Conservation (phyloP, 2,797 vertebrate genomes). For the Poeciliopsis gracilis region DNA sequence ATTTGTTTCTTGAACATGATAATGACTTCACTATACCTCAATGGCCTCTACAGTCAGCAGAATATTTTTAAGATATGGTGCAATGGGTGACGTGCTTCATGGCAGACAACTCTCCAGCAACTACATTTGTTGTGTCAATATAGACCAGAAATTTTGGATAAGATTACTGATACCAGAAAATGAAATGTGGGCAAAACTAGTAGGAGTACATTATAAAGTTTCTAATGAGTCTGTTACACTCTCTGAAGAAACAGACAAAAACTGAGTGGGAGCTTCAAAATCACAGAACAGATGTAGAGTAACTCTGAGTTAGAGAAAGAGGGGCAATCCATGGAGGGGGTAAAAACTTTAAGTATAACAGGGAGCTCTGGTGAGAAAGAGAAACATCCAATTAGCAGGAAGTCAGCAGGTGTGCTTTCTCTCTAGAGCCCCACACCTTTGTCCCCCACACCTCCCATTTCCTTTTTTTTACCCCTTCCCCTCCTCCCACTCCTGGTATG, state of each 20-base stretch:
- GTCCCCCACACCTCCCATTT: slow-evolving; percentile 14
- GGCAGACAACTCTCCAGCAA: background rate
- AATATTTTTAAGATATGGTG: background rate
- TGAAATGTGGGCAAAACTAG: background rate
- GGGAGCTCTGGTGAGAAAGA: slow-evolving; percentile 69
- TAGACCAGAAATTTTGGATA: background rate
- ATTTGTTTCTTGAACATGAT: background rate
- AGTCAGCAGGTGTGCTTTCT: slow-evolving; percentile 83
- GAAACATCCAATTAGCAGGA: slow-evolving; percentile 85
- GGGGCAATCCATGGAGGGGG: slow-evolving; percentile 41
- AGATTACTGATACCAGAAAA: background rate
- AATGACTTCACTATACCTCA: background rate
- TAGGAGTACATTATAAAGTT: slow-evolving; percentile 10
- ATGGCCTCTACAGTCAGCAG: background rate
- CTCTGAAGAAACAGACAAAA: slow-evolving; percentile 23
- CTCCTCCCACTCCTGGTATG: slow-evolving; percentile 56
- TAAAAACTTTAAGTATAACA: slow-evolving; percentile 71
- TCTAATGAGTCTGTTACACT: slow-evolving; percentile 16
- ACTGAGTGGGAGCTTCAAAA: slow-evolving; percentile 28
- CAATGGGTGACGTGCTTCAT: background rate
- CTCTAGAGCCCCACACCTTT: slow-evolving; percentile 55
- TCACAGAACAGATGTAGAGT: slow-evolving; percentile 25
- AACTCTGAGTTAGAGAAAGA: slow-evolving; percentile 28
- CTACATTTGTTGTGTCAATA: background rate
- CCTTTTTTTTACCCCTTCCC: slow-evolving; percentile 30